These are phyloP conservation scores for Saturnia pavonia DNA, from an alignment of 2,888 invertebrate species.

Conservation along the genomic window DNA sequence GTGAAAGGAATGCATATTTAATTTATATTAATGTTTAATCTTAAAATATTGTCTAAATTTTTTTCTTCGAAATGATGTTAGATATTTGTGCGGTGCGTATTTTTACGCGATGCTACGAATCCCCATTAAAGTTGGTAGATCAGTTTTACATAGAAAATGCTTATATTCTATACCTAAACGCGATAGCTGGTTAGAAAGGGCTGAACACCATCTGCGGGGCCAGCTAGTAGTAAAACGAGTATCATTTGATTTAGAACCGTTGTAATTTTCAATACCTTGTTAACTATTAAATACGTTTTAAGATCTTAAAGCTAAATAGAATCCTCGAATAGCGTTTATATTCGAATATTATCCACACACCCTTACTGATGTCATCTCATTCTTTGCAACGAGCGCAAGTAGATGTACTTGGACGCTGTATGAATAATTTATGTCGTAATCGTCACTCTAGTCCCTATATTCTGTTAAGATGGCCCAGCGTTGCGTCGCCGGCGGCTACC, in stretches of 20 bases:
- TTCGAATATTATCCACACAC: conserved; percentile 27
- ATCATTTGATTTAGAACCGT: not conserved
- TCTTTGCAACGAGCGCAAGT: conserved; percentile 46
- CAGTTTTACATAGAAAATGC: no score
- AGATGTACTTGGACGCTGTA: conserved; percentile 50
- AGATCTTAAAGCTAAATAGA: not conserved
- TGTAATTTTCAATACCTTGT: not conserved
- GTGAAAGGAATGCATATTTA: no score
- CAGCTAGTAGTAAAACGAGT: not conserved
- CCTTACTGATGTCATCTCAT: conserved; percentile 55
- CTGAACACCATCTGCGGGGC: not conserved
- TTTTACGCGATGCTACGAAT: no score
- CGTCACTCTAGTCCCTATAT: conserved; percentile 45
- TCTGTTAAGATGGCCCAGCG: conserved; percentile 37
- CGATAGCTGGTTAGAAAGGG: no score
- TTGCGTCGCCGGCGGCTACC: conserved; percentile 8
- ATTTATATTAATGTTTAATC: no score
- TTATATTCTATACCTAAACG: no score
- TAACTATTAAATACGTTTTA: not conserved
- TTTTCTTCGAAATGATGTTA: no score
- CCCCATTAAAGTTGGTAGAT: no score
- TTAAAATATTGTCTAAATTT: no score
- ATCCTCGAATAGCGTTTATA: no score
- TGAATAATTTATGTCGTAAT: conserved; percentile 68
- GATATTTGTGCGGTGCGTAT: no score